Evolutionary conservation across 2,797 vertebrate genomes (phyloP).

Genomic region (Enteromius argenteus): DNA sequence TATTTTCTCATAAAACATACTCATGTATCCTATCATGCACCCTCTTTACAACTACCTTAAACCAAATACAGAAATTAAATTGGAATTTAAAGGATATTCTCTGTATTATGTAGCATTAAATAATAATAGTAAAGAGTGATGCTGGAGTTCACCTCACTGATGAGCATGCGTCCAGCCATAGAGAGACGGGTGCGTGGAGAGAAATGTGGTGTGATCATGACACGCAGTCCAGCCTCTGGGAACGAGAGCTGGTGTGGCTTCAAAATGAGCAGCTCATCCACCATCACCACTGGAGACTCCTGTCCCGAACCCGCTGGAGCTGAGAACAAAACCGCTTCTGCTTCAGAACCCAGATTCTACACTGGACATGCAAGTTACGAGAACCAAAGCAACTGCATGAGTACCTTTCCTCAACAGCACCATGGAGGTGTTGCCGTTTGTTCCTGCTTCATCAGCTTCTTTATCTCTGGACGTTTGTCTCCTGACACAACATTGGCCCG

Average conservation of each 20-base stretch:
- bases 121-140: no score
- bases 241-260: constrained; percentile 83
- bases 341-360: neutral
- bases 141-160: constrained; percentile 77
- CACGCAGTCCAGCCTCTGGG: constrained; percentile 80
- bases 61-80: neutral
- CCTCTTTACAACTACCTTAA: neutral
- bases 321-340: neutral
- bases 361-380: neutral
- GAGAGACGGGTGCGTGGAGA: constrained; percentile 82
- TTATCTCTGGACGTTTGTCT: constrained; percentile 64
- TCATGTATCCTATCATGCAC: neutral
- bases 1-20: neutral
- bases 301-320: constrained; percentile 54
- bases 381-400: neutral
- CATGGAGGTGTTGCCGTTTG: constrained; percentile 78
- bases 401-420: constrained; percentile 81
- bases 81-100: neutral
- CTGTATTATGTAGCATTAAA: neutral
- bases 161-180: constrained; percentile 83
- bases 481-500: constrained; percentile 64
- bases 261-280: constrained; percentile 81
- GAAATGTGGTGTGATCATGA: constrained; percentile 86
- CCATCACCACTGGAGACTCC: constrained; percentile 80
- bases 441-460: constrained; percentile 73